phyloP scores from a whole-genome alignment of 2,113 vertebrate species.

The Poeciliopsis occidentalis region DNA sequence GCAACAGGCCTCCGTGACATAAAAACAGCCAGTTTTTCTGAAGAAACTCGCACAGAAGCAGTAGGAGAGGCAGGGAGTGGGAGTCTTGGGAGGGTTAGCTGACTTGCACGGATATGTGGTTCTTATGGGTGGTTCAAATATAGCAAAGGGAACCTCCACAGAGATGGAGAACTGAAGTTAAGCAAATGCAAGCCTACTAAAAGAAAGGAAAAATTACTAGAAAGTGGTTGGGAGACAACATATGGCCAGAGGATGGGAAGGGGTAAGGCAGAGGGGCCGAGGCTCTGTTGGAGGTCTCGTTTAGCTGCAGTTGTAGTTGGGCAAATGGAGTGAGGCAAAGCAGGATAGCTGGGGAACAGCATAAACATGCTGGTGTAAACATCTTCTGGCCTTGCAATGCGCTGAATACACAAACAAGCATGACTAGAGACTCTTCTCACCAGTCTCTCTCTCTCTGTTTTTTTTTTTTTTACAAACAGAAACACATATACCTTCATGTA shows the following conservation, averaged over 20 bases:
- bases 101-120: conserved; percentile 29
- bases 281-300: conserved; percentile 86
- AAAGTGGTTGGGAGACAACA: conserved; percentile 10
- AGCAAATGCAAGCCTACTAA: not conserved
- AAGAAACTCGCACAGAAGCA: conserved; percentile 48
- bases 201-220: not conserved
- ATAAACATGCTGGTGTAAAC: no score
- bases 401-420: conserved; percentile 82
- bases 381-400: conserved; percentile 82
- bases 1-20: conserved; percentile 71
- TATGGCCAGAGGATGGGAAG: not conserved
- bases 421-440: conserved; percentile 76
- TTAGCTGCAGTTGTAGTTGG: conserved; percentile 76
- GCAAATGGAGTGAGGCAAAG: no score
- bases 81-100: conserved; percentile 50
- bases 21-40: conserved; percentile 65
- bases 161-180: conserved; percentile 21
- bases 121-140: conserved; percentile 35
- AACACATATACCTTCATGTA: conserved; percentile 9
- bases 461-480: not conserved
- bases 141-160: conserved; percentile 16
- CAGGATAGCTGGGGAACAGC: no score
- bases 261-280: conserved; percentile 50
- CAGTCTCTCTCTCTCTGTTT: conserved; percentile 30
- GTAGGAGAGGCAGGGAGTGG: conserved; percentile 25